Base-by-base conservation (phyloP, 2,797 vertebrate genomes). In the Chloroceryle amazona region DNA sequence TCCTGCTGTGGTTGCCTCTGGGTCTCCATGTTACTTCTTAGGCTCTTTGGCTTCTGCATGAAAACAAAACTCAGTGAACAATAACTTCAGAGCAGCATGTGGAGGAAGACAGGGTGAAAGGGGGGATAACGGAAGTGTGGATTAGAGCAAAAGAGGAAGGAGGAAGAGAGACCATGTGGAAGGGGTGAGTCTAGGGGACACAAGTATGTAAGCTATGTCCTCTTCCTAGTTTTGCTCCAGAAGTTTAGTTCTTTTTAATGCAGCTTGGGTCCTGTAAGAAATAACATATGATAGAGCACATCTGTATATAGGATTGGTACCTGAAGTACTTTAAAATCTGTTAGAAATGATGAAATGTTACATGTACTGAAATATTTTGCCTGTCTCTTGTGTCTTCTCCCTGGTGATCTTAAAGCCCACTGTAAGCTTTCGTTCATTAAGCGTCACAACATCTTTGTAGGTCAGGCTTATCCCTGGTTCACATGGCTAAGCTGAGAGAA, bases 21-120 rank as follows among this genome's bases (percentile, higher is more conserved):
- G 66, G 67, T 33, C 54, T 79, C 14, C 28, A 3, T 33, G 49
- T 51, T 74, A 63, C 46, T 86, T 47, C 39, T 55, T 62, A 67
- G 0, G n/a, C 71, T 73, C 79, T 83, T 54, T 86, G 47, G 13
- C 42, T 84, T 84, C 91, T 62, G 18, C 3, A 9, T 73, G 87
- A 72, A 83, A 82, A 83, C 41, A 94, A 93, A 95, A 39, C 35
- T 31, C 51, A 84, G 62, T 60, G 76, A 96, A 66, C 86, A 91
- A 33, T 75, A 72, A 66, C 12, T 80, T 92, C 28, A 41, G 20
- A 91, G 41, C 20, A 81, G 72, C 15, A 63, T 62, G 37, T 3
- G 6, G 75, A 79, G 22, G 46, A 83, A 68, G 54, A 65, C 14
- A 47, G 23, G 35, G 44, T 91, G 52, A 91, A 95, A 70, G n/a